A percentile compares a stretch with the other conserved stretches of the same genome.
Conservation (phyloP, 2,888 invertebrate species). For the Smittia sp. region DNA sequence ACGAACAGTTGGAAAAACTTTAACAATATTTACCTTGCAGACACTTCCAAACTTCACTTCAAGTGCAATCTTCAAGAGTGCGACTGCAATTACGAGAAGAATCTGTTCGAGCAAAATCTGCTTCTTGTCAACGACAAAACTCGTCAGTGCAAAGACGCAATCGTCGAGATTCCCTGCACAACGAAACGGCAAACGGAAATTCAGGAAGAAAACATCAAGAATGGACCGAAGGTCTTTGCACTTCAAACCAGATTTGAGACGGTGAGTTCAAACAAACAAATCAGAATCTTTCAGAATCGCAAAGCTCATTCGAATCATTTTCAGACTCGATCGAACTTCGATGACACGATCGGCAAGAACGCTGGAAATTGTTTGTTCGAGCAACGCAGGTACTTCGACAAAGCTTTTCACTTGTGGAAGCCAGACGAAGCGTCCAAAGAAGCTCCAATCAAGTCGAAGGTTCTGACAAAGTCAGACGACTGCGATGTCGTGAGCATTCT, state of each 20-base stretch:
- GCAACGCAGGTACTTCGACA: conserved; percentile 13
- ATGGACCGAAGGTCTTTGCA: not conserved
- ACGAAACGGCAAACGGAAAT: not conserved
- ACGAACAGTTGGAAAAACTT: too few relatives aligned
- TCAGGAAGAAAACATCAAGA: not conserved
- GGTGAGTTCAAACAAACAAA: not conserved
- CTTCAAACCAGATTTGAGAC: not conserved
- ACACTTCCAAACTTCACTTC: not conserved
- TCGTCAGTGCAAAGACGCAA: not conserved
- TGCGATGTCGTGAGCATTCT: not conserved
- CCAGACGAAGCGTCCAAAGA: not conserved
- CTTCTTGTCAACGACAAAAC: not conserved
- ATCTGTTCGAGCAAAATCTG: conserved; percentile 11
- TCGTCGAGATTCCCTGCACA: not conserved
- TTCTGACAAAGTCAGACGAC: not conserved
- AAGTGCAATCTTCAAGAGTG: conserved; percentile 33
- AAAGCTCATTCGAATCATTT: too few relatives aligned
- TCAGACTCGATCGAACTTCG: conserved; percentile 16
- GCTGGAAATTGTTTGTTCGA: conserved; percentile 34
- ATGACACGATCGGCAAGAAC: conserved; percentile 22
- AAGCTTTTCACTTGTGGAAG: conserved; percentile 19
- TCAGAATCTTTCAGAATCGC: too few relatives aligned
- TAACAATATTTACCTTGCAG: not conserved
- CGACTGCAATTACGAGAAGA: conserved; percentile 20
- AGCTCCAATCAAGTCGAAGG: not conserved